Conservation (phyloP, 1,140 invertebrate species). For the Pseudomyrmex concolor region DNA sequence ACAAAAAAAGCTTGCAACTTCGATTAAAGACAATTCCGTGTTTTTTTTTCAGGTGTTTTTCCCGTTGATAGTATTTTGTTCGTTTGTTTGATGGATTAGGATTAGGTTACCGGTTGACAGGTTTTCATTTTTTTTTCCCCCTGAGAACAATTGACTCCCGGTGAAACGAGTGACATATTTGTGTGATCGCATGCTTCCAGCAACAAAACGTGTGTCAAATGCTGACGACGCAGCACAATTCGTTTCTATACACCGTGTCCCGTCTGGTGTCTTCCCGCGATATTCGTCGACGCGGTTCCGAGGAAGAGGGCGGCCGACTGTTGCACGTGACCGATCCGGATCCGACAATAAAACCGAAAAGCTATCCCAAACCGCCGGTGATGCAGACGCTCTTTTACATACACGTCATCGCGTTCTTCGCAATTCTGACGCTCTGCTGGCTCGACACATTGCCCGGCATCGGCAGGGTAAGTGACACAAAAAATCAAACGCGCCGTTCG, state of each 20-base stretch:
- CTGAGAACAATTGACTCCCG: neutral
- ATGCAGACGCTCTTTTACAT: constrained; percentile 83
- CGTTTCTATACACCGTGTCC: constrained; percentile 85
- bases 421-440: constrained; percentile 83
- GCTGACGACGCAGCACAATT: constrained; percentile 79
- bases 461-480: constrained; percentile 82
- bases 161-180: constrained; percentile 6
- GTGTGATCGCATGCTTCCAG: constrained; percentile 62
- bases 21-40: neutral
- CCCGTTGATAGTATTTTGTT: neutral
- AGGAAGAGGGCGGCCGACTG: constrained; percentile 80
- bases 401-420: constrained; percentile 82
- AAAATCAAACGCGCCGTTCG: neutral
- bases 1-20: too few species aligned
- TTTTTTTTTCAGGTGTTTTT: neutral
- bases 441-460: constrained; percentile 83
- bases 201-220: constrained; percentile 80
- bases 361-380: constrained; percentile 80
- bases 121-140: neutral
- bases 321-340: constrained; percentile 82
- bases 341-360: constrained; percentile 79
- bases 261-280: constrained; percentile 83
- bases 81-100: neutral
- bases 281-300: constrained; percentile 78
- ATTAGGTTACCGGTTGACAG: neutral